Evolutionary conservation across 2,113 vertebrate genomes (phyloP).

Genomic region (Nothobranchius kuhntae): DNA sequence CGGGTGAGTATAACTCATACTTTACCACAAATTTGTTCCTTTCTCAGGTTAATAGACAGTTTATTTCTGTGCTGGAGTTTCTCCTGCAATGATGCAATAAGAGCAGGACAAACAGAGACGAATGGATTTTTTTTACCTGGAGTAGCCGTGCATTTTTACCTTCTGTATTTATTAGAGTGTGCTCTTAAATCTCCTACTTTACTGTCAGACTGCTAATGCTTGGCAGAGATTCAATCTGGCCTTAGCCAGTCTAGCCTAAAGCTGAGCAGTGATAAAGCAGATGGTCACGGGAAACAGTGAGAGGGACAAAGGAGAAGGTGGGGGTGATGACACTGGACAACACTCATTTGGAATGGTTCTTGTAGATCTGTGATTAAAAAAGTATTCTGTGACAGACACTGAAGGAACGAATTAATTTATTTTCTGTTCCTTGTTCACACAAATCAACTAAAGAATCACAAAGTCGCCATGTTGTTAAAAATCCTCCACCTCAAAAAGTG

Average conservation of each 20-base stretch:
- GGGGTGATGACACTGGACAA: too few species aligned
- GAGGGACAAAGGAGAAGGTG: not conserved
- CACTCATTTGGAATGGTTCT: too few species aligned
- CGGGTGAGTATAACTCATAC: slow-evolving; percentile 47
- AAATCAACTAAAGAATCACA: too few species aligned
- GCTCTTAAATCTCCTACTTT: slow-evolving; percentile 14
- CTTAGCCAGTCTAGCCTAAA: slow-evolving; percentile 44
- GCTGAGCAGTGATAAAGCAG: slow-evolving; percentile 17
- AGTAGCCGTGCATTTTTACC: not conserved
- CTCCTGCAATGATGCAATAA: slow-evolving; percentile 58
- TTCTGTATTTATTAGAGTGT: not conserved
- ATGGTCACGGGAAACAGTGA: slow-evolving; percentile 43
- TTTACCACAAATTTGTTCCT: slow-evolving; percentile 50
- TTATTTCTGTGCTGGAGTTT: slow-evolving; percentile 53
- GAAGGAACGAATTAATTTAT: too few species aligned
- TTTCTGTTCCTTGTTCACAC: too few species aligned
- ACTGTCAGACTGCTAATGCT: slow-evolving; percentile 39
- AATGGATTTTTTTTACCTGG: too few species aligned
- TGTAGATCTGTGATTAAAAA: too few species aligned
- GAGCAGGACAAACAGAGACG: slow-evolving; percentile 37
- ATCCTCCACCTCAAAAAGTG: too few species aligned
- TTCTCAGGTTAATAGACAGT: slow-evolving; percentile 51
- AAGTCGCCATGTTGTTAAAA: too few species aligned
- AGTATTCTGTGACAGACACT: too few species aligned
- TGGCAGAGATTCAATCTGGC: slow-evolving; percentile 55